phyloP scores from a whole-genome alignment of 2,888 invertebrate genomes.

The Caradrina clavipalpis region DNA sequence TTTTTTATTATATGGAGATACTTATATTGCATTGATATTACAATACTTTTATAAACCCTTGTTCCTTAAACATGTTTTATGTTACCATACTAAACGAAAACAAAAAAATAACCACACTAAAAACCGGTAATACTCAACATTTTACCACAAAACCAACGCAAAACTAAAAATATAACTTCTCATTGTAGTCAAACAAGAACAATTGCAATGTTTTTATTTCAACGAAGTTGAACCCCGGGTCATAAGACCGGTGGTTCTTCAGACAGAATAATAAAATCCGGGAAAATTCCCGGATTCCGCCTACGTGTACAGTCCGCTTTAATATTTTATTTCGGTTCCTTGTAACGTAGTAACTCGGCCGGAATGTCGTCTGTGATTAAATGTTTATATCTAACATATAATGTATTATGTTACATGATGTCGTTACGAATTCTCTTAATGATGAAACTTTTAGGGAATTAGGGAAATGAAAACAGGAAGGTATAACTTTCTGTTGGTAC shows the following conservation, averaged over 20 bases:
- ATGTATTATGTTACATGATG: conserved; percentile 24
- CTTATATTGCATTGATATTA: neutral
- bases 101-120: conserved; percentile 1
- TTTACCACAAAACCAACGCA: conserved; percentile 4
- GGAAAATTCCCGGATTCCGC: conserved; percentile 34
- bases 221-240: conserved; percentile 8
- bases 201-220: conserved; percentile 46
- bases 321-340: conserved; percentile 56
- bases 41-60: neutral
- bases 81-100: neutral
- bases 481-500: conserved; percentile 1
- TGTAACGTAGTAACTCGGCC: conserved; percentile 34
- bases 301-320: conserved; percentile 29
- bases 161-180: conserved; percentile 17
- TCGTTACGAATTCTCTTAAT: conserved; percentile 53
- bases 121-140: neutral
- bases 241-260: conserved; percentile 41
- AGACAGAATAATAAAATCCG: conserved; percentile 59
- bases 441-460: conserved; percentile 29
- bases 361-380: conserved; percentile 51
- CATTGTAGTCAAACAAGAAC: conserved; percentile 29
- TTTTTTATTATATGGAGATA: too few species aligned
- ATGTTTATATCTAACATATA: conserved; percentile 52
- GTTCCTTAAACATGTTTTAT: neutral
- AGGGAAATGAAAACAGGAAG: conserved; percentile 30